phyloP scores from a whole-genome alignment of 2,113 vertebrate species.

The Burhinus bistriatus region DNA sequence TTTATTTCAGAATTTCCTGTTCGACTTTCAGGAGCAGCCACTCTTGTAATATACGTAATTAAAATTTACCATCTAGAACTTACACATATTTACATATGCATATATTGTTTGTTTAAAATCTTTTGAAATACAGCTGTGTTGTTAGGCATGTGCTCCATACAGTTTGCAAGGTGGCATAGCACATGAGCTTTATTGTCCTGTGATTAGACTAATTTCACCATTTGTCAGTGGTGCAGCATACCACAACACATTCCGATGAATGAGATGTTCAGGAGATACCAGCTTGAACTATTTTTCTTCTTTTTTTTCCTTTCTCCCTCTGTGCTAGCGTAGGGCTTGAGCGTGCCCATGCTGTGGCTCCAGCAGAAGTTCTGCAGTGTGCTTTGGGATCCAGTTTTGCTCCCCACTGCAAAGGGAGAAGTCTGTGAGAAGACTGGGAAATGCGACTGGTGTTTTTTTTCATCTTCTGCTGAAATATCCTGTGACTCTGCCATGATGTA shows the following conservation, averaged over 20 bases:
- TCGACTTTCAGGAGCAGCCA: background rate
- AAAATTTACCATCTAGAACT: background rate
- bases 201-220: background rate
- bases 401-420: background rate
- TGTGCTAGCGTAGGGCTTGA: background rate
- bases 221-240: background rate
- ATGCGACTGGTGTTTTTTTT: background rate
- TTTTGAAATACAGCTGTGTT: background rate
- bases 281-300: background rate
- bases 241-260: background rate
- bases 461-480: background rate
- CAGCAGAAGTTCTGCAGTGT: background rate
- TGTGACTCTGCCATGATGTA: background rate
- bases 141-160: background rate
- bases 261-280: accelerated
- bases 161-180: background rate
- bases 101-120: background rate
- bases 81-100: accelerated
- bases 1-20: background rate
- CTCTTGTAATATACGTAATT: background rate
- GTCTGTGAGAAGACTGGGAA: background rate
- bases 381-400: background rate
- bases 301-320: background rate
- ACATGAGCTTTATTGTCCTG: background rate
- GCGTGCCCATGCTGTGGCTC: background rate